These are phyloP conservation scores for Sminthurinus aureus DNA, from an alignment of 2,888 invertebrate genomes.

Conservation along the genomic window DNA sequence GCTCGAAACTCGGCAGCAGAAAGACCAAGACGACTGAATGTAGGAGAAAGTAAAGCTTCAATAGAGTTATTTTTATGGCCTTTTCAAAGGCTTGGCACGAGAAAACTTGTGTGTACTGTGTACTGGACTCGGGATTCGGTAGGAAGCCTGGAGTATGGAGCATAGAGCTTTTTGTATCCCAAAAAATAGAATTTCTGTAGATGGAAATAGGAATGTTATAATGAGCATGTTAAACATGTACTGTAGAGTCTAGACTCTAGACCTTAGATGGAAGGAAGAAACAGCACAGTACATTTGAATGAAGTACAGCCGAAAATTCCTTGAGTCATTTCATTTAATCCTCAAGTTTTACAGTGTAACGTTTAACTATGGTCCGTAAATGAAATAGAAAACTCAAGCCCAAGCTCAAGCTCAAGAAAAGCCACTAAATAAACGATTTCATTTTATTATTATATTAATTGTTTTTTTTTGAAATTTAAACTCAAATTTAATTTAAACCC, in stretches of 20 bases:
- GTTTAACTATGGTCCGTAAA: not conserved
- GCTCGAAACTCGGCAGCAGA: not conserved
- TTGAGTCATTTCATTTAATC: not conserved
- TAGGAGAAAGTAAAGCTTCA: not conserved
- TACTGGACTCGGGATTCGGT: not conserved
- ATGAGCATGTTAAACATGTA: not conserved
- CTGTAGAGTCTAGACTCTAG: not conserved
- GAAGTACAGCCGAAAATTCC: no score
- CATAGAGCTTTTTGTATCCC: not conserved
- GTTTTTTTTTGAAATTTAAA: not conserved
- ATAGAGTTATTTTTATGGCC: conserved; percentile 16
- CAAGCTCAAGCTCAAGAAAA: not conserved
- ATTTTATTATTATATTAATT: not conserved
- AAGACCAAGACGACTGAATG: not conserved
- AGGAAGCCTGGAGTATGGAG: not conserved
- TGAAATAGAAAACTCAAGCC: not conserved
- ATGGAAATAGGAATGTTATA: not conserved
- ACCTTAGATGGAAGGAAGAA: not conserved
- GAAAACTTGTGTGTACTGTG: not conserved
- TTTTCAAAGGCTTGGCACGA: not conserved
- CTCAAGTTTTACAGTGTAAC: not conserved
- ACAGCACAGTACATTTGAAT: not conserved
- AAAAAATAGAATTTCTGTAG: not conserved
- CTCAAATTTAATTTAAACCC: not conserved
- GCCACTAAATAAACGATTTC: no score